A percentile compares a stretch with the other conserved stretches of the same genome.
Evolutionary conservation across 2,113 vertebrate genomes (phyloP).

Genomic region (Protobothrops flavoviridis): DNA sequence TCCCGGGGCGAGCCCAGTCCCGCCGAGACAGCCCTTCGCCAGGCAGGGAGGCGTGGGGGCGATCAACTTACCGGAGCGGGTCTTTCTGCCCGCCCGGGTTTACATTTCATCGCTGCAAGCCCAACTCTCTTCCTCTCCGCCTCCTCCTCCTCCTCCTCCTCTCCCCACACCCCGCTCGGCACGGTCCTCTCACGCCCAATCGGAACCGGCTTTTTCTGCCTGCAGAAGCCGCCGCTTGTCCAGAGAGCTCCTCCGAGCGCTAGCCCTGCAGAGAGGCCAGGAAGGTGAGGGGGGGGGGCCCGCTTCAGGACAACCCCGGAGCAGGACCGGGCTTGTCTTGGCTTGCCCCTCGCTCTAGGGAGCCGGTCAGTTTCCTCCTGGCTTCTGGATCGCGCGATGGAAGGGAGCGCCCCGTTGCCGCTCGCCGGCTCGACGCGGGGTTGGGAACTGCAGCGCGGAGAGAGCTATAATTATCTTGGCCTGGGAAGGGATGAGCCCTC

Average conservation of each 20-base stretch:
- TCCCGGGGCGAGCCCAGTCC: neutral
- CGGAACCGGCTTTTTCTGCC: constrained; percentile 21
- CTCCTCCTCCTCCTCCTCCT: neutral
- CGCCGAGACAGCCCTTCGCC: constrained; percentile 20
- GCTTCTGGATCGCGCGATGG: constrained; percentile 47
- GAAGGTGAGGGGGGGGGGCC: constrained; percentile 10
- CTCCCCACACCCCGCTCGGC: neutral
- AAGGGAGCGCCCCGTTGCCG: constrained; percentile 46
- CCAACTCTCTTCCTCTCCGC: constrained; percentile 32
- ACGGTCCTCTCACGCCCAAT: constrained; percentile 51
- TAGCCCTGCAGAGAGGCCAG: constrained; percentile 22
- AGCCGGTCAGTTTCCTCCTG: constrained; percentile 60
- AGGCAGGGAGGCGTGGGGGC: constrained; percentile 17
- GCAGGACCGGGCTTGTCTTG: neutral
- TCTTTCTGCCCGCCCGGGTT: constrained; percentile 7
- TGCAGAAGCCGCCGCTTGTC: constrained; percentile 18
- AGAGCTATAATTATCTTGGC: constrained; percentile 61
- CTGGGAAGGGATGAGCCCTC: constrained; percentile 51
- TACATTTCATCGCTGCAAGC: constrained; percentile 33
- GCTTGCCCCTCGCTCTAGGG: neutral
- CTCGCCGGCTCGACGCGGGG: constrained; percentile 57
- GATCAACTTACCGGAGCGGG: neutral
- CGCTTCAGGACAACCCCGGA: constrained; percentile 20
- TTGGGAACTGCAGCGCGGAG: constrained; percentile 41
- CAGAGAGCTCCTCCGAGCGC: constrained; percentile 43